Conservation (phyloP, 1,140 invertebrate species). For the Chlorops oryzae region DNA sequence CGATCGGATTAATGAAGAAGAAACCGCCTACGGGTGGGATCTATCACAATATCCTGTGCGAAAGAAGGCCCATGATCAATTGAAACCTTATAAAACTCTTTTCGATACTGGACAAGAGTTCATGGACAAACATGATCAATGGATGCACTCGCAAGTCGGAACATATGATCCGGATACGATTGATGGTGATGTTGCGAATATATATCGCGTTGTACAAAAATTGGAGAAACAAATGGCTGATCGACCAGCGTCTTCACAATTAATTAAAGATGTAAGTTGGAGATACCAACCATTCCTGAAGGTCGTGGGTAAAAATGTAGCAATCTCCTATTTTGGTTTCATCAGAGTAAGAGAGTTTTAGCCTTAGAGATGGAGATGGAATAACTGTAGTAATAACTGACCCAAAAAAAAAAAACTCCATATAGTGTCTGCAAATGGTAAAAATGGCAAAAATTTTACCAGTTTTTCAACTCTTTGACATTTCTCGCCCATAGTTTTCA, state of each 20-base stretch:
- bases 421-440: too few species aligned
- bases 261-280: conserved; percentile 61
- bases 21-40: conserved; percentile 84
- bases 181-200: conserved; percentile 72
- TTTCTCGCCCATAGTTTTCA: too few species aligned
- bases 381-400: too few species aligned
- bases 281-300: too few species aligned
- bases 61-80: conserved; percentile 65
- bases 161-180: conserved; percentile 83
- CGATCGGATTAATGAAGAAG: conserved; percentile 88
- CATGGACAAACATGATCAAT: conserved; percentile 70
- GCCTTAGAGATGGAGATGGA: too few species aligned
- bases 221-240: conserved; percentile 80
- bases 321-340: too few species aligned
- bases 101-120: conserved; percentile 86
- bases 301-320: too few species aligned
- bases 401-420: too few species aligned
- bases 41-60: conserved; percentile 81
- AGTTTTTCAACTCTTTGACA: too few species aligned
- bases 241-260: conserved; percentile 57
- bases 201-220: conserved; percentile 78
- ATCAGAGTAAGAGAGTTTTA: too few species aligned
- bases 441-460: too few species aligned
- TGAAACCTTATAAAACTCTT: conserved; percentile 79
- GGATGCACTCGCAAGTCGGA: conserved; percentile 79